Base-by-base conservation (phyloP, 2,113 vertebrate genomes). In the Mustela lutreola region DNA sequence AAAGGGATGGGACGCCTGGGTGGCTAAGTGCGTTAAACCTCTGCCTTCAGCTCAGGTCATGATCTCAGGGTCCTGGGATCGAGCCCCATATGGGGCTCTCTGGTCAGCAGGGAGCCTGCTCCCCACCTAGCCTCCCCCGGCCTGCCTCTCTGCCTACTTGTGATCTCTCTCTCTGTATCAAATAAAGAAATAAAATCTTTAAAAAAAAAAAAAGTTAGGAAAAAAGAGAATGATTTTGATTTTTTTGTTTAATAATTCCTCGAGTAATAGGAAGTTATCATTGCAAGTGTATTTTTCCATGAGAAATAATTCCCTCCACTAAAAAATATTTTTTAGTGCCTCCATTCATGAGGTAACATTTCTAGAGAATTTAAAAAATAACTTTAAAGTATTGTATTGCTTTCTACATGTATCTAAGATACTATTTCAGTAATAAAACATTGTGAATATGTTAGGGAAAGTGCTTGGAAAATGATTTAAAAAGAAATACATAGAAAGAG, bases 381-480 rank as follows among this genome's bases (percentile, higher is more conserved):
- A 31, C 2, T 39, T 92, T 65, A 71, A 92, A 94, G 10, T 75
- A 80, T 81, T 89, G 0, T 75, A 11, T 36, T 26, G 21, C 70
- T 56, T 16, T 31, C n/a, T 92, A 33, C 4, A 22, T 56, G n/a
- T 84, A 45, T 11, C 1, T 9, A 62, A 36, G 6, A 90, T n/a
- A 83, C 42, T 33, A 48, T 73, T 86, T 96, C 63, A 42, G 28
- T 79, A 4, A 22, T n/a, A 53, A 71, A 73, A 84, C 48, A 79
- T 14, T 91, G 39, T 91, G 60, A 89, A 78, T 33, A 56, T 78
- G 86, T 78, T 82, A 94, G 21, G 24, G 42, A 36, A 94, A 86
- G 28, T 39, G 22, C 53, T 87, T 87, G 67, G 79, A 92, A 97
- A 89, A 12, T 92, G 31, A 75, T 87, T 81, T 50, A 26, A 88